Percentiles rank a stretch among this genome's conserved stretches.
Conservation (phyloP, 2,888 invertebrate genomes). For the Ramazzottius varieornatus region DNA sequence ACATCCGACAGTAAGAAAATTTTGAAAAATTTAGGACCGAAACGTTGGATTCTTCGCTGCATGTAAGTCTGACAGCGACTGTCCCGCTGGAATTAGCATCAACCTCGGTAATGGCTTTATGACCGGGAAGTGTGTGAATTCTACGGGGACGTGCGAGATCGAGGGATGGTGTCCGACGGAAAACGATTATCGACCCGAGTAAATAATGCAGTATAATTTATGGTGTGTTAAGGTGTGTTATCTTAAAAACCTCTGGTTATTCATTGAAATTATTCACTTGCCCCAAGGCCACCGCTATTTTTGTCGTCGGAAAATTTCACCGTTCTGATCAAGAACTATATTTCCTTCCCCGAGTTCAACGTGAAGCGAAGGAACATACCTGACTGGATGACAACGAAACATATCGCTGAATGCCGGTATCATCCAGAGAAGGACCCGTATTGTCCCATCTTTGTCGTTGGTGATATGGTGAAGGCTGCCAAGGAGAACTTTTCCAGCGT, state of each 20-base stretch:
- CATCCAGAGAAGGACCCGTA: not conserved
- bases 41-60: too few species aligned
- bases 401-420: not conserved
- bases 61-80: not conserved
- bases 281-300: not conserved
- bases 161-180: constrained; percentile 1
- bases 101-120: not conserved
- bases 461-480: not conserved
- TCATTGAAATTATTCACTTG: too few species aligned
- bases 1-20: too few species aligned
- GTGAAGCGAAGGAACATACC: not conserved
- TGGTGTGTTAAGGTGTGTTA: not conserved
- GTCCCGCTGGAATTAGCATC: not conserved
- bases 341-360: not conserved
- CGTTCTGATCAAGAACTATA: not conserved
- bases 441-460: not conserved
- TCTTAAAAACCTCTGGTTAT: too few species aligned
- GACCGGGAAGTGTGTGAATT: not conserved
- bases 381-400: not conserved
- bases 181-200: not conserved
- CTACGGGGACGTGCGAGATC: not conserved
- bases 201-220: not conserved
- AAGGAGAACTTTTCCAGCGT: not conserved
- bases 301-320: not conserved
- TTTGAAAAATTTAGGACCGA: too few species aligned